phyloP scores from a whole-genome alignment of 2,113 vertebrate species.

The Epinephelus fuscoguttatus region DNA sequence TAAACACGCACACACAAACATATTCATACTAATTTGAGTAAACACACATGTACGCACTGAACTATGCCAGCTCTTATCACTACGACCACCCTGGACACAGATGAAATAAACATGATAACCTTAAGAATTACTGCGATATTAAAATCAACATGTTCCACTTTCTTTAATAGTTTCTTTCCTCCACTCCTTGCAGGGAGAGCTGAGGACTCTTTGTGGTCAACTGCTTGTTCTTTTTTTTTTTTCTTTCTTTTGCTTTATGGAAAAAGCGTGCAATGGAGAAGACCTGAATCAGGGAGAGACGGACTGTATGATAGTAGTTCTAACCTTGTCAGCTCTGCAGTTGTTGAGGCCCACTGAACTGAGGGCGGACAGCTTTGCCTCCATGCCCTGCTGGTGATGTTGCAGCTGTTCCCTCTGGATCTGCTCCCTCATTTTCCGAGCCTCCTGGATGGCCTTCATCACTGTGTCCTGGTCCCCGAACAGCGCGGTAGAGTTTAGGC shows the following conservation, averaged over 20 bases:
- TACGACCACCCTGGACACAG: constrained; percentile 77
- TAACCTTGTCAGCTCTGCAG: constrained; percentile 97
- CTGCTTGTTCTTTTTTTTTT: constrained; percentile 12
- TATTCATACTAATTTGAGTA: constrained; percentile 66
- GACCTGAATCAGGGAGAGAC: constrained; percentile 34
- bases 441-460: constrained; percentile 99
- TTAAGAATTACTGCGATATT: constrained; percentile 74
- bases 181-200: constrained; percentile 28
- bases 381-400: constrained; percentile 93
- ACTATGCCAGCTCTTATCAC: constrained; percentile 80
- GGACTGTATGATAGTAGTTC: constrained; percentile 18
- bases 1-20: constrained; percentile 62
- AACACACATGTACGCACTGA: constrained; percentile 53
- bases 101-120: constrained; percentile 78
- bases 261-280: constrained; percentile 35
- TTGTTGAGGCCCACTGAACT: constrained; percentile 94
- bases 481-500: constrained; percentile 97
- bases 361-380: constrained; percentile 93
- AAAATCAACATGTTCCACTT: constrained; percentile 72
- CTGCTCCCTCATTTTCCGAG: constrained; percentile 99
- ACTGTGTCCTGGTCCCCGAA: constrained; percentile 99
- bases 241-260: constrained; percentile 1
- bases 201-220: constrained; percentile 51
- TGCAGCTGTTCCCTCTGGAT: constrained; percentile 94
- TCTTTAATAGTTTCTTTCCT: constrained; percentile 67